Evolutionary conservation across 1,140 invertebrate genomes (phyloP), one percentile per base, ranked within the genome.

Genomic region (Zaprionus davidi): DNA sequence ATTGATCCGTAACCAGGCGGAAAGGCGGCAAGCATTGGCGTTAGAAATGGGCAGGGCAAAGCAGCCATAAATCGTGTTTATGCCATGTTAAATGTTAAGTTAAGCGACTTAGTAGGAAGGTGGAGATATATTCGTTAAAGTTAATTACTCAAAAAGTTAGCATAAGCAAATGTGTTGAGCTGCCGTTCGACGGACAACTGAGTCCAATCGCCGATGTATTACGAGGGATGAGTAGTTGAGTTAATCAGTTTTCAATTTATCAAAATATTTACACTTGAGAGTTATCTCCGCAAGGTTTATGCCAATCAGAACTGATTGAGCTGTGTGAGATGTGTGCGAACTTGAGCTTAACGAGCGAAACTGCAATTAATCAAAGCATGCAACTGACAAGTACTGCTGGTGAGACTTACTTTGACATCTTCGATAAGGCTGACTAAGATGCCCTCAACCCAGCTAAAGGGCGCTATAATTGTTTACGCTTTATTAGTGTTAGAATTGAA

Each of bases 351-450:
- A 84, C 46, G 74, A 69, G 36, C 34, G 79, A 71, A 70, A 66
- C 59, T 26, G 31, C 55, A 71, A 76, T 77, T 76, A 67, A 74
- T 72, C 46, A 51, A 74, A 68, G 66, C 69, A 72, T 57, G 74
- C 63, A 82, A 64, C 76, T 82, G 70, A 64, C 71, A 58, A 44
- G 12, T 44, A 24, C 0, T 62, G 51, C 15, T 60, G 63, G 69
- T 79, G 70, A 51, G 66, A 83, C 90, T 91, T 91, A 91, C 90
- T 91, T 91, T 91, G 73, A 87, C 81, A 84, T 79, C 72, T 70
- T 91, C 73, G 66, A 92, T 57, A 59, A 92, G 62, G 59, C 68
- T 80, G 41, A 71, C n/a, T 62, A 91, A 74, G 74, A 91, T 90
- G 82, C 78, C 81, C 57, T 90, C 57, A 20, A 90, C 71, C 90